phyloP scores from a whole-genome alignment of 2,797 vertebrate genomes.

The Chromobotia macracanthus region DNA sequence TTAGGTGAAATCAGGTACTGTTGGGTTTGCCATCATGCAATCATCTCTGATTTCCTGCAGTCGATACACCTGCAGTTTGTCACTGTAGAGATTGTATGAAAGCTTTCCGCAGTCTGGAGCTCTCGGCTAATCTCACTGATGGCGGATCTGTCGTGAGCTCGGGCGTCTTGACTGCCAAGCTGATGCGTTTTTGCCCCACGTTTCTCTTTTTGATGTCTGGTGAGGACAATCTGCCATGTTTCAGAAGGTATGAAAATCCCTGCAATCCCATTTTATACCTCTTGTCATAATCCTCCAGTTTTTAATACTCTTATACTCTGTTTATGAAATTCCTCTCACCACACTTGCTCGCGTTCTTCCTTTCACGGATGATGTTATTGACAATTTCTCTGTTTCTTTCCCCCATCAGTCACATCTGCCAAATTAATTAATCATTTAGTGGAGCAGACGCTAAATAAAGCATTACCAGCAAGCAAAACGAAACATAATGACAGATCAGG shows the following conservation, averaged over 20 bases:
- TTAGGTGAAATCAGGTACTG: conserved; percentile 18
- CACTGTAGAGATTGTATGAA: not conserved
- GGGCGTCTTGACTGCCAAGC: conserved; percentile 58
- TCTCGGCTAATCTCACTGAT: conserved; percentile 43
- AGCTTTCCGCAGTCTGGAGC: not conserved
- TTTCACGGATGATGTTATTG: conserved; percentile 51
- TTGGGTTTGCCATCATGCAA: conserved; percentile 5
- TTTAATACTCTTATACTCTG: conserved; percentile 65
- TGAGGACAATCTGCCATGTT: conserved; percentile 37
- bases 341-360: conserved; percentile 39
- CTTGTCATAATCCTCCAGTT: conserved; percentile 54
- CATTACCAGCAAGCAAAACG: conserved; percentile 46
- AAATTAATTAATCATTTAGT: conserved; percentile 53
- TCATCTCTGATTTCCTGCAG: not conserved
- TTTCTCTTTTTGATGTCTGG: conserved; percentile 52
- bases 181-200: conserved; percentile 44
- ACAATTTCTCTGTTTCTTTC: conserved; percentile 30
- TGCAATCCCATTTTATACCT: conserved; percentile 68
- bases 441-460: conserved; percentile 52
- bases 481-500: conserved; percentile 43
- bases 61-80: conserved; percentile 24
- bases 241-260: conserved; percentile 55
- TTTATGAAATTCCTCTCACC: conserved; percentile 67
- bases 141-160: conserved; percentile 49
- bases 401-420: conserved; percentile 47